phyloP scores from a whole-genome alignment of 2,797 vertebrate genomes.

The Poecilia wingei region DNA sequence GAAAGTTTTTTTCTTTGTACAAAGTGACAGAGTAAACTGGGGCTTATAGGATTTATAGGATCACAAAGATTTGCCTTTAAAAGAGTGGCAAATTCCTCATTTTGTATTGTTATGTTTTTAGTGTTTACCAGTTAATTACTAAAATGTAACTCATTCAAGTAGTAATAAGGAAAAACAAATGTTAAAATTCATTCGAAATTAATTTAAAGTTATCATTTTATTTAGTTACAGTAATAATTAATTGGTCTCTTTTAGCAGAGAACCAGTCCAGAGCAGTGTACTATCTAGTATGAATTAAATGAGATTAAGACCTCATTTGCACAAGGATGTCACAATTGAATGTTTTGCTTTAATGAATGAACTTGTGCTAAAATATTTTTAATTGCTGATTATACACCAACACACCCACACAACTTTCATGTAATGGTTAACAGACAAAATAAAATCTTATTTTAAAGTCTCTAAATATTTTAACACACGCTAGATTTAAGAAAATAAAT shows the following conservation, averaged over 20 bases:
- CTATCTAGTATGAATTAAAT: neutral
- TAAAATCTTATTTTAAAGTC: slow-evolving; percentile 17
- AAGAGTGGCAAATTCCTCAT: too few relatives aligned
- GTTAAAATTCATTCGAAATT: neutral
- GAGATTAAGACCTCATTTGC: neutral
- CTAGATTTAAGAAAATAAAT: neutral
- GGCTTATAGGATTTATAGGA: neutral
- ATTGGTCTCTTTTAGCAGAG: neutral
- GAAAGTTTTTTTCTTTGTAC: too few relatives aligned
- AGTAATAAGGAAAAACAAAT: neutral
- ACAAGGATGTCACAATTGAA: neutral
- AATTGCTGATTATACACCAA: neutral
- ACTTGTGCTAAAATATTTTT: slow-evolving; percentile 20
- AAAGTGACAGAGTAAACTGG: too few relatives aligned
- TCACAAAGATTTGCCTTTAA: neutral
- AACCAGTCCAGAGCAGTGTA: neutral
- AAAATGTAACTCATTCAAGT: neutral
- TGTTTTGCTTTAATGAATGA: slow-evolving; percentile 19
- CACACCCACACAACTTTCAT: neutral
- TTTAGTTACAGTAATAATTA: neutral
- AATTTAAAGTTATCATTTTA: neutral
- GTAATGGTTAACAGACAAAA: neutral
- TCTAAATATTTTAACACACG: neutral
- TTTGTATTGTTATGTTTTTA: neutral
- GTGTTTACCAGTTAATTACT: neutral